phyloP scores from a whole-genome alignment of 2,113 vertebrate genomes.

The Ptilorrhoa leucosticta region DNA sequence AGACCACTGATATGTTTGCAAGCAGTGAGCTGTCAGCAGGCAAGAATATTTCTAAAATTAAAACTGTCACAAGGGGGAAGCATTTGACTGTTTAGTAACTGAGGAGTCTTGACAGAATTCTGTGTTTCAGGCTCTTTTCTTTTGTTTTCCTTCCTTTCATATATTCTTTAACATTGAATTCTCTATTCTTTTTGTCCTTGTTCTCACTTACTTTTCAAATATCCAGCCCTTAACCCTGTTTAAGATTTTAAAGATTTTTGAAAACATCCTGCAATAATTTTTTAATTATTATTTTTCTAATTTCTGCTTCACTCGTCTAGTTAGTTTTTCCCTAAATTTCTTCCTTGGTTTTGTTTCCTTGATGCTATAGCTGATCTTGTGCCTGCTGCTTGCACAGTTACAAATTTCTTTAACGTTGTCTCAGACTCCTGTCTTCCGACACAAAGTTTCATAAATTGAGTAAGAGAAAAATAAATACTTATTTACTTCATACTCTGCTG shows the following conservation, averaged over 20 bases:
- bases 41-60: constrained; percentile 33
- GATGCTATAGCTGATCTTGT: background rate
- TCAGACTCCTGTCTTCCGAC: background rate
- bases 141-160: background rate
- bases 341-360: background rate
- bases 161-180: background rate
- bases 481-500: background rate
- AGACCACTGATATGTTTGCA: background rate
- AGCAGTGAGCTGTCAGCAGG: background rate
- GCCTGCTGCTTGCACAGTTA: background rate
- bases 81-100: constrained; percentile 40
- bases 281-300: background rate
- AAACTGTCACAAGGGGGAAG: constrained; percentile 54
- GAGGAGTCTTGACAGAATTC: background rate
- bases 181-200: background rate
- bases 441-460: background rate
- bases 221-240: background rate
- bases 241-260: no score
- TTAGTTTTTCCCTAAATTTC: background rate
- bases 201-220: background rate
- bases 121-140: background rate
- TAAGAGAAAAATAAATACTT: background rate
- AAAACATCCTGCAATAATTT: background rate
- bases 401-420: background rate
- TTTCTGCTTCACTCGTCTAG: background rate